These are phyloP conservation scores for Corythornis madagascariensis DNA, from an alignment of 2,113 vertebrate species.

Conservation along the genomic window DNA sequence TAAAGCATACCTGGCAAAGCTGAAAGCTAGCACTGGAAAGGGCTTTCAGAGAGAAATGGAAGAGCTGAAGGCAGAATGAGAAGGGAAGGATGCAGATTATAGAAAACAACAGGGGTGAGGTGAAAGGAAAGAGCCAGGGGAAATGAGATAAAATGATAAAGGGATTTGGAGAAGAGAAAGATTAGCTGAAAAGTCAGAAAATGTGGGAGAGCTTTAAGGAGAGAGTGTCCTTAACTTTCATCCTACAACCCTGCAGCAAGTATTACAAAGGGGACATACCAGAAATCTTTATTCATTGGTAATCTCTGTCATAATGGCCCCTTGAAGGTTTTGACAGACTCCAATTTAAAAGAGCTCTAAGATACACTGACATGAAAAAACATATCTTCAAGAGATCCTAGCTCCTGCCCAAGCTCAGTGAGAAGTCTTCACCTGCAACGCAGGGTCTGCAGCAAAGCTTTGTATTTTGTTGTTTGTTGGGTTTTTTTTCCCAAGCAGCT, in stretches of 20 bases:
- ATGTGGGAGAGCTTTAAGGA: conserved; percentile 8
- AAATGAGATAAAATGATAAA: conserved; percentile 26
- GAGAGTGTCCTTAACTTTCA: conserved; percentile 11
- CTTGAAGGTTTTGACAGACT: not conserved
- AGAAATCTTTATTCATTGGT: conserved; percentile 31
- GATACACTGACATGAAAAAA: not conserved
- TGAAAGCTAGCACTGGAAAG: not conserved
- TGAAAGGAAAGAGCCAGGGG: not conserved
- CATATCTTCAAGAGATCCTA: not conserved
- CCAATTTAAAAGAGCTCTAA: conserved; percentile 15
- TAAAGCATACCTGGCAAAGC: conserved; percentile 7
- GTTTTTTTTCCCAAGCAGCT: not conserved
- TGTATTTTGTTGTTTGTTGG: not conserved
- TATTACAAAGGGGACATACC: not conserved
- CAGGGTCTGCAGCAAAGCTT: not conserved
- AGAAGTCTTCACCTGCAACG: not conserved
- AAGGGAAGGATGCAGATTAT: not conserved
- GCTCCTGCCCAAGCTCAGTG: not conserved
- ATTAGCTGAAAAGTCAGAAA: conserved; percentile 33
- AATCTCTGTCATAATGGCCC: conserved; percentile 12
- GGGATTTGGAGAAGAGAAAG: not conserved
- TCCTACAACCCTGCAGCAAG: not conserved
- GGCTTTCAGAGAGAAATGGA: conserved; percentile 9
- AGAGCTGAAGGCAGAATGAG: not conserved
- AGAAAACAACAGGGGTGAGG: not conserved